Conservation (phyloP, 2,888 invertebrate genomes). For the Uloborus plumipes region DNA sequence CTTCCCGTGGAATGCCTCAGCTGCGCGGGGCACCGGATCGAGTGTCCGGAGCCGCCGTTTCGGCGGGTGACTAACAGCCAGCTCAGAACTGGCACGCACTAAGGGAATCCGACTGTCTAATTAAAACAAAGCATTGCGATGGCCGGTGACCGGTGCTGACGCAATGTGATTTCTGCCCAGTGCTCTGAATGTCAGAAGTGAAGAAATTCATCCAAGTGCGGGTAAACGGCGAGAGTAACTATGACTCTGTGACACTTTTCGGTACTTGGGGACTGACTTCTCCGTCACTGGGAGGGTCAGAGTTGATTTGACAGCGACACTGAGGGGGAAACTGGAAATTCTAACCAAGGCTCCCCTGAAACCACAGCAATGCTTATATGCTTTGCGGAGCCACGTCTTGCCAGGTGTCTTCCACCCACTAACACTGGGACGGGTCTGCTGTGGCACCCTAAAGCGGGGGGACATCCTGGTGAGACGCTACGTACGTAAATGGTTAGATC, state of each 20-base stretch:
- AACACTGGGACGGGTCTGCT: neutral
- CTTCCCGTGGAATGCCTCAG: no score
- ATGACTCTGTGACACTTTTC: neutral
- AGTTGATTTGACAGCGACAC: neutral
- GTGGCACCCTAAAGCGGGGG: neutral
- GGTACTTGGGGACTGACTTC: neutral
- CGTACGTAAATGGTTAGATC: neutral
- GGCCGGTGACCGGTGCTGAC: constrained; percentile 68
- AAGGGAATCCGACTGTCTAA: constrained; percentile 73
- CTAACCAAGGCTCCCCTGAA: constrained; percentile 1
- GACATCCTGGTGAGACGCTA: neutral
- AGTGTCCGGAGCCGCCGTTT: no score
- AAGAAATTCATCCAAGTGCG: no score
- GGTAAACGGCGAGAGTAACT: no score
- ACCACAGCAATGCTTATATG: constrained; percentile 1
- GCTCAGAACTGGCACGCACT: constrained; percentile 72
- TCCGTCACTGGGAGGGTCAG: neutral
- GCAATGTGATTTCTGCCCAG: constrained; percentile 74
- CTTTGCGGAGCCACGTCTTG: neutral
- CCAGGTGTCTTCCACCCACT: neutral
- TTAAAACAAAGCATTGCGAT: constrained; percentile 74
- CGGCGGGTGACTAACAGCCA: constrained; percentile 48
- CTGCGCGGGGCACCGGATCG: no score
- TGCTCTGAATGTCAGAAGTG: constrained; percentile 74
- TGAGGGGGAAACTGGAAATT: no score